Evolutionary conservation across 2,888 invertebrate genomes (phyloP).

Genomic region (Napeogenes inachia): DNA sequence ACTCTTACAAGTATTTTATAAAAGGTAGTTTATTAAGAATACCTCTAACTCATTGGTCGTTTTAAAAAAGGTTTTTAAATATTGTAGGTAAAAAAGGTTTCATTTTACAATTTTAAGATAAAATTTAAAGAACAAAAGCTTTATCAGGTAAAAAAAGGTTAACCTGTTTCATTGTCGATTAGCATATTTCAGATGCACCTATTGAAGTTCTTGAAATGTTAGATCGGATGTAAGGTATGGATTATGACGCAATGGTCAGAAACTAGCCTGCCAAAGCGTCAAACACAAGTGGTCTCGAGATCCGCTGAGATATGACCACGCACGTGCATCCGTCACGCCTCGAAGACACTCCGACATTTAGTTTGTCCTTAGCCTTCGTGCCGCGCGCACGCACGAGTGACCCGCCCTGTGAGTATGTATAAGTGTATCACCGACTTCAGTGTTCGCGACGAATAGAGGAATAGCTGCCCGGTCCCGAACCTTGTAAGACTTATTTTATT

Average conservation of each 20-base stretch:
- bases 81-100: too few relatives aligned
- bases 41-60: too few relatives aligned
- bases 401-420: conserved; percentile 61
- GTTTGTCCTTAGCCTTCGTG: conserved; percentile 64
- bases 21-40: neutral
- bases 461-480: conserved; percentile 9
- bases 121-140: neutral
- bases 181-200: too few relatives aligned
- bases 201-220: neutral
- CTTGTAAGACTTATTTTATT: conserved; percentile 15
- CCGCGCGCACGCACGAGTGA: conserved; percentile 59
- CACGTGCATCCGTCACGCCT: conserved; percentile 73
- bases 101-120: too few relatives aligned
- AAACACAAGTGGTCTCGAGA: conserved; percentile 31
- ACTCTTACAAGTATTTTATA: neutral
- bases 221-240: neutral
- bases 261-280: conserved; percentile 22
- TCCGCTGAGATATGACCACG: conserved; percentile 51
- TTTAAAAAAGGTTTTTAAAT: neutral
- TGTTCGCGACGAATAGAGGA: conserved; percentile 9
- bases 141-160: neutral
- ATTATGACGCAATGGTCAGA: conserved; percentile 38
- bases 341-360: conserved; percentile 67
- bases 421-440: conserved; percentile 15
- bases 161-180: neutral